Conservation (phyloP, 2,113 vertebrate genomes). For the Psittacula cyanocephala region DNA sequence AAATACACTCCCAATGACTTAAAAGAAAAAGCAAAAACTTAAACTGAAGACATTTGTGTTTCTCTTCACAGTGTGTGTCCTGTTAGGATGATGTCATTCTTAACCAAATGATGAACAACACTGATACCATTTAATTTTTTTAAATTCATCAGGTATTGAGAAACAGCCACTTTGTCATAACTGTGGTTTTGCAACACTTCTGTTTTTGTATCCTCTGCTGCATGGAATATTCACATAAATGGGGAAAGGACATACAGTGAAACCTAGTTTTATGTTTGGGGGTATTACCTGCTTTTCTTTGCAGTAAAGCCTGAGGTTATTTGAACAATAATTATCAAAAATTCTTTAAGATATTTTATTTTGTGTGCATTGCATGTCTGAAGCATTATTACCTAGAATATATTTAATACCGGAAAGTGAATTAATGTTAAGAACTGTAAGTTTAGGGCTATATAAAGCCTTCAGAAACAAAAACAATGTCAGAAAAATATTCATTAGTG, state of each 20-base stretch:
- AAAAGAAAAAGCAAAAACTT: neutral
- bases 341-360: neutral
- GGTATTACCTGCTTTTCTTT: neutral
- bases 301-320: neutral
- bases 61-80: neutral
- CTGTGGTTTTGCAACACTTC: neutral
- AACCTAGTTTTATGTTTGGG: neutral
- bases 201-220: neutral
- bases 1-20: neutral
- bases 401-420: neutral
- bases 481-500: neutral
- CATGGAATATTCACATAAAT: rapidly evolving
- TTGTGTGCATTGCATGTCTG: neutral
- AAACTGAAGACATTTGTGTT: neutral
- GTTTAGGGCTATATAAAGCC: neutral
- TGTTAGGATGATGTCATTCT: neutral
- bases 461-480: neutral
- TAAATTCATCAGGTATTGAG: neutral
- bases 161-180: neutral
- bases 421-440: neutral
- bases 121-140: neutral
- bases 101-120: neutral
- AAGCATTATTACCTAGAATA: neutral
- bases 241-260: neutral
- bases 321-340: neutral